Evolutionary conservation across 2,797 vertebrate genomes (phyloP), one percentile per base, ranked within the genome.

Genomic region (Etheostoma nigrum): DNA sequence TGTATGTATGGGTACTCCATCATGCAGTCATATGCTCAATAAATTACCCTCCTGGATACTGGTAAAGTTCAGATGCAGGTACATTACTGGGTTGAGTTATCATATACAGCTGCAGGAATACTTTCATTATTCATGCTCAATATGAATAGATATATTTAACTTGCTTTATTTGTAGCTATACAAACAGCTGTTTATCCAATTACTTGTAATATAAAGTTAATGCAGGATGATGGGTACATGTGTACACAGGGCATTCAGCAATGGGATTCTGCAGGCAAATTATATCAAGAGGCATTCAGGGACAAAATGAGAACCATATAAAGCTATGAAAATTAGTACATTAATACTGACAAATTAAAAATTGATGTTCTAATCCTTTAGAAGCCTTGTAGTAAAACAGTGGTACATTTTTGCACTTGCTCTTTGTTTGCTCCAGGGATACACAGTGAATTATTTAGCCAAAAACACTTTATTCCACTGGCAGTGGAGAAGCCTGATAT

Each of bases 241-340:
- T 81, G 62, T 70, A 75, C 61, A 76, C 18, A 78, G 70, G 84
- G 77, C 55, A 62, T 67, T 77, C 52, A 52, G 57, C 88, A 85
- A 84, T 89, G 74, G 74, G 70, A 88, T 87, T 88, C 89, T 89
- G 64, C 72, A 72, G 86, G 87, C 82, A 57, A 79, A 78, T 60
- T 18, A 54, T 75, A 92, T 86, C 82, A 85, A 88, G 87, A 91
- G 90, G 80, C 89, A 83, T 89, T 79, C 71, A 85, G 27, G 27
- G 27, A 87, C 86, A 89, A 1, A 30, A 30, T 30, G 30, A 30
- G 5, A 30, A 30, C 5, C 30, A 27, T 30, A 30, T 30, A 30
- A 30, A 30, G 30, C 30, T 30, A 30, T 6, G 30, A 30, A 30
- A 30, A 30, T 84, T 64, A 76, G 84, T 67, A 89, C 72, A 84